Conservation (phyloP, 1,140 invertebrate genomes). For the Drosophila sucinea region DNA sequence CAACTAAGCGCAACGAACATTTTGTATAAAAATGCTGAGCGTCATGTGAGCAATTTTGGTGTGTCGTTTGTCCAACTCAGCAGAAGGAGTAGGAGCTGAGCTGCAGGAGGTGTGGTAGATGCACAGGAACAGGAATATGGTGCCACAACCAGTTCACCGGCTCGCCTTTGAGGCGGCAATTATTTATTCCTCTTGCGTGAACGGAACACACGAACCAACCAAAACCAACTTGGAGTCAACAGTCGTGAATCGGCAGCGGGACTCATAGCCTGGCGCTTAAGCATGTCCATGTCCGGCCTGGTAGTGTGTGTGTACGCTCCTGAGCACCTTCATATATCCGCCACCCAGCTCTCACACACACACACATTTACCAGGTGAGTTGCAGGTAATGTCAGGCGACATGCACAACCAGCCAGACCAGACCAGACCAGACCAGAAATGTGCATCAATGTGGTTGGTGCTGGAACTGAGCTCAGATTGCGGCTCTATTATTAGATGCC, state of each 20-base stretch:
- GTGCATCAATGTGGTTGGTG: slow-evolving; percentile 18
- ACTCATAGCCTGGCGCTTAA: slow-evolving; percentile 66
- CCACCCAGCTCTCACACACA: slow-evolving; percentile 41
- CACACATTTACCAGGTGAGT: slow-evolving; percentile 9
- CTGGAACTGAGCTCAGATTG: slow-evolving; percentile 63
- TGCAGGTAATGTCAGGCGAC: slow-evolving; percentile 70
- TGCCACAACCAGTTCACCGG: slow-evolving; percentile 79
- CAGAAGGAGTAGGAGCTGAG: not conserved
- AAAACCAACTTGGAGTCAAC: slow-evolving; percentile 8
- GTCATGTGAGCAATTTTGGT: slow-evolving; percentile 79
- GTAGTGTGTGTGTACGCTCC: slow-evolving; percentile 63
- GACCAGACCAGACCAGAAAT: slow-evolving; percentile 1
- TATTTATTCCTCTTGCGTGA: slow-evolving; percentile 65
- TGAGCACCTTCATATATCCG: slow-evolving; percentile 66
- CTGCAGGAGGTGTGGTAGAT: not conserved
- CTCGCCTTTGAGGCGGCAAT: slow-evolving; percentile 73
- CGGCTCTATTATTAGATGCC: slow-evolving; percentile 80
- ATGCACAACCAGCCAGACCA: slow-evolving; percentile 54
- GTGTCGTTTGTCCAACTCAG: slow-evolving; percentile 53
- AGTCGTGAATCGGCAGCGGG: slow-evolving; percentile 50
- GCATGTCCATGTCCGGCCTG: slow-evolving; percentile 76
- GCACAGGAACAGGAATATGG: slow-evolving; percentile 46
- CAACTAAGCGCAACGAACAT: slow-evolving; percentile 27
- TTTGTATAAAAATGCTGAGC: slow-evolving; percentile 77
- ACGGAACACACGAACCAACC: slow-evolving; percentile 19